Evolutionary conservation across 2,888 invertebrate species (phyloP), one percentile per base, ranked within the genome.

Genomic region (Megastigmus dorsalis): DNA sequence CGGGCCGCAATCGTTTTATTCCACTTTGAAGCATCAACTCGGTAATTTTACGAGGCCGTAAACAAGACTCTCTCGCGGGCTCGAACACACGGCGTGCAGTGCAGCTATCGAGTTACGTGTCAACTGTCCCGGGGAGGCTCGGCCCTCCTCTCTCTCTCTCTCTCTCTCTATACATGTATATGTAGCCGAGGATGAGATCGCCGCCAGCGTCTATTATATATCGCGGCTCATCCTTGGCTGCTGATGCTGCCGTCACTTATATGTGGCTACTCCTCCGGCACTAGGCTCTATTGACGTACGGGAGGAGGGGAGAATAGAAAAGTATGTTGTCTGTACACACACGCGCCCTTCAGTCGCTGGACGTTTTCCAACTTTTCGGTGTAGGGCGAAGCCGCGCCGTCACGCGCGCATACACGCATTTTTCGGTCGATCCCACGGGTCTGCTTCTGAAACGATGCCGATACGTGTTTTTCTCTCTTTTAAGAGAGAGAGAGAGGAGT

Each of bases 31-130:
- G 82, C 83, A 84, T 87, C 85, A 84, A 83, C 82, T 84, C 80
- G 81, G 84, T 87, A 86, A 86, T 86, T 87, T 87, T 86, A 87
- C 83, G 85, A 83, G 82, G 80, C 84, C 86, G 85, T 87, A 87
- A 87, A 87, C 81, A 85, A 85, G 71, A 20, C 59, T 62, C 67
- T 33, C 30, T 33, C 82, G 79, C 82, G 77, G 78, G 79, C 78
- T 79, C 63, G 26, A n/a, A n/a, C n/a, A n/a, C n/a, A n/a, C n/a
- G n/a, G n/a, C n/a, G 5, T 10, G 50, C 50, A n/a, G 52, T 62
- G 50, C 62, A 10, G 82, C 84, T 83, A 85, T 84, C 82, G 85
- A 85, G 85, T 86, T 86, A 86, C 86, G 85, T 82, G 84, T 85
- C 85, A 82, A 83, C 81, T 81, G 79, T 77, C 69, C 68, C 62